Percentiles rank a stretch among this genome's conserved stretches.
phyloP scores from a whole-genome alignment of 2,797 vertebrate species.

The Geotrypetes seraphini region DNA sequence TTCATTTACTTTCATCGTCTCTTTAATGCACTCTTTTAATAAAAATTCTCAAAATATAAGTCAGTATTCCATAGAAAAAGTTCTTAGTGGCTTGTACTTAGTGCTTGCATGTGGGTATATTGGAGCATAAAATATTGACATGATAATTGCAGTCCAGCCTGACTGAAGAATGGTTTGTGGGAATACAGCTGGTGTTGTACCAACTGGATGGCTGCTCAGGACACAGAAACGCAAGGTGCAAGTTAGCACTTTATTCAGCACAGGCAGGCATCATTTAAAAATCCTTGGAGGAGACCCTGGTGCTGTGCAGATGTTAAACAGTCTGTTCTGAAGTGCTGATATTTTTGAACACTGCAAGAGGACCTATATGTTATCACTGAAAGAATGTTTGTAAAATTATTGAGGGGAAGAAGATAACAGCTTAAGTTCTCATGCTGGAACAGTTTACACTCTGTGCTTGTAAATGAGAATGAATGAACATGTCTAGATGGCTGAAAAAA shows the following conservation, averaged over 20 bases:
- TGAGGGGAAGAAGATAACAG: slow-evolving; percentile 20
- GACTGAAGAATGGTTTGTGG: slow-evolving; percentile 66
- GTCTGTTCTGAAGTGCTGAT: slow-evolving; percentile 73
- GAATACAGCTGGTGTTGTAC: slow-evolving; percentile 82
- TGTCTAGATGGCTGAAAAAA: no score
- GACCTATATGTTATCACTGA: slow-evolving; percentile 44
- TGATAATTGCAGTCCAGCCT: slow-evolving; percentile 95
- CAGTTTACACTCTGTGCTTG: not conserved
- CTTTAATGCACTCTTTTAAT: slow-evolving; percentile 57
- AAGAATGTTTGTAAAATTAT: slow-evolving; percentile 40
- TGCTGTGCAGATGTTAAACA: slow-evolving; percentile 81
- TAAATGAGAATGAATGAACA: no score
- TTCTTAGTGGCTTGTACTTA: slow-evolving; percentile 78
- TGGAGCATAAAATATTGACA: slow-evolving; percentile 88
- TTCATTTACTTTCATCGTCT: no score
- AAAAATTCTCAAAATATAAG: slow-evolving; percentile 59
- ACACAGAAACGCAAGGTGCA: slow-evolving; percentile 83
- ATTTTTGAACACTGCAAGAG: slow-evolving; percentile 55
- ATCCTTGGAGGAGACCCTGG: slow-evolving; percentile 69
- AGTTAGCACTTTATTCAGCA: slow-evolving; percentile 78
- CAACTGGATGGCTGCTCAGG: slow-evolving; percentile 90
- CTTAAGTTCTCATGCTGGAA: slow-evolving; percentile 8
- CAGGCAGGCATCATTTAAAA: slow-evolving; percentile 83
- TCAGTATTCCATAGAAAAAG: slow-evolving; percentile 66
- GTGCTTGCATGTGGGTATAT: slow-evolving; percentile 68